phyloP scores from a whole-genome alignment of 2,888 invertebrate genomes.

The Parthenolecanium corni region DNA sequence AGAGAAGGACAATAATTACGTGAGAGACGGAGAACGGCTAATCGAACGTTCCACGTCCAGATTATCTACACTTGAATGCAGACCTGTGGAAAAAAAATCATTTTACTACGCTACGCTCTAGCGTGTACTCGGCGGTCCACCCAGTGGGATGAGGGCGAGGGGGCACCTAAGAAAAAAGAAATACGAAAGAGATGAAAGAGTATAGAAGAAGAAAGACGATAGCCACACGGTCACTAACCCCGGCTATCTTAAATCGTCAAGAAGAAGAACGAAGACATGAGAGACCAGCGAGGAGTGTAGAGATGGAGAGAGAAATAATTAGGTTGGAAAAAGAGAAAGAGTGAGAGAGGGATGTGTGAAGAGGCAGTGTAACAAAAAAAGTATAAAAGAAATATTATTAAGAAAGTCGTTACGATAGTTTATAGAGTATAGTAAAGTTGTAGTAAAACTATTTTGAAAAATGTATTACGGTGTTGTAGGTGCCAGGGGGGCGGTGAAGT shows the following conservation, averaged over 20 bases:
- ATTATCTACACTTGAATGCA: neutral
- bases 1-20: no score
- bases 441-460: no score
- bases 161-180: neutral
- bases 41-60: neutral
- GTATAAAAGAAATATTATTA: no score
- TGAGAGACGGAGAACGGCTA: neutral
- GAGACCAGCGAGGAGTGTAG: neutral
- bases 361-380: no score
- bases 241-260: slow-evolving; percentile 9
- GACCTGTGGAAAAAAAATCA: neutral
- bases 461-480: no score
- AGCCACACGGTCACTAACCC: slow-evolving; percentile 16
- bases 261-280: neutral
- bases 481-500: no score
- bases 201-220: slow-evolving; percentile 1
- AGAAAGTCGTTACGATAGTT: no score
- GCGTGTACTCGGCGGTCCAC: neutral
- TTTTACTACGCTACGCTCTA: neutral
- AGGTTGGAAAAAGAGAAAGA: no score
- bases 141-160: neutral
- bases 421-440: no score
- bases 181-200: neutral
- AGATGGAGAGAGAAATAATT: neutral
- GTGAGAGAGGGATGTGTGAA: no score